phyloP scores from a whole-genome alignment of 2,888 invertebrate genomes.

The Xestia c-nigrum region DNA sequence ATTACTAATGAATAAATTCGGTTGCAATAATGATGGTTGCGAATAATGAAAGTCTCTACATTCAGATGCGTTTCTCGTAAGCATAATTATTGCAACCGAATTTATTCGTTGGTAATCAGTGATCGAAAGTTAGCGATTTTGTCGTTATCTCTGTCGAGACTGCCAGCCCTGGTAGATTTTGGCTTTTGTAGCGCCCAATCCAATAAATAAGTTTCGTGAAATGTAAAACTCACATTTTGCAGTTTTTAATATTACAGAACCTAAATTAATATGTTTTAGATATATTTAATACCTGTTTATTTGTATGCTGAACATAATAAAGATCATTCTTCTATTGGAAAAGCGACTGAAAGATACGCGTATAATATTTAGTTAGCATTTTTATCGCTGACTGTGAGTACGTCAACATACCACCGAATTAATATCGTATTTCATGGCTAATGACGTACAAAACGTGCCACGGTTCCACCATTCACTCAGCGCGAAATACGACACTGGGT shows the following conservation, averaged over 20 bases:
- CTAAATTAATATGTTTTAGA: not conserved
- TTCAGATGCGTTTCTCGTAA: no score
- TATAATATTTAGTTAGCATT: not conserved
- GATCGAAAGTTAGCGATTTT: no score
- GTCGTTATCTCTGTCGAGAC: no score
- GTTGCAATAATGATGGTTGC: no score
- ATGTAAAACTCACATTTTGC: not conserved
- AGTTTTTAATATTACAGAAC: not conserved
- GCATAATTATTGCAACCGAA: no score
- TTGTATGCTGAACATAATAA: not conserved
- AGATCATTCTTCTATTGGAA: not conserved
- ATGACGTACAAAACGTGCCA: not conserved
- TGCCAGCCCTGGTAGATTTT: no score
- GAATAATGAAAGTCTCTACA: no score
- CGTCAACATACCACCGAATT: not conserved
- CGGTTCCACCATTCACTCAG: constrained; percentile 18
- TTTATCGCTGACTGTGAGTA: constrained; percentile 4
- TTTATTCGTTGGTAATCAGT: no score
- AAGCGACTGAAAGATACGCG: not conserved
- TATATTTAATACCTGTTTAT: not conserved
- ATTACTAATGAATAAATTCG: no score
- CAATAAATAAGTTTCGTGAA: not conserved
- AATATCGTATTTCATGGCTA: constrained; percentile 35
- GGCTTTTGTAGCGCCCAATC: not conserved
- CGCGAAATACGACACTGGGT: constrained; percentile 52